phyloP scores from a whole-genome alignment of 1,140 invertebrate genomes.

The Stratiolaelaps scimitus region DNA sequence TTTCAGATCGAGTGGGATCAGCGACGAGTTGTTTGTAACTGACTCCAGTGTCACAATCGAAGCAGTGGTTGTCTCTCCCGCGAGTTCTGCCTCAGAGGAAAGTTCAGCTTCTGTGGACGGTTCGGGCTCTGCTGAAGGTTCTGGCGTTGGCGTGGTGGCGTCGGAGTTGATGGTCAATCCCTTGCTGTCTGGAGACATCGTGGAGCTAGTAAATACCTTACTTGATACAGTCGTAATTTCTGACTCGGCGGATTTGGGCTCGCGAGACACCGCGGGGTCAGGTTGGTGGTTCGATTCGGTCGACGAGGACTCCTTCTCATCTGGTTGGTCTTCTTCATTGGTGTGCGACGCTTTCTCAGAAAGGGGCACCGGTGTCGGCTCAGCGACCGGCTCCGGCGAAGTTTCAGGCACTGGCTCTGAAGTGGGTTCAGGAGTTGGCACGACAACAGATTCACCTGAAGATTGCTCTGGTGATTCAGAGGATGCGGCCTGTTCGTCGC shows the following conservation, averaged over 20 bases:
- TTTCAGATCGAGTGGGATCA: neutral
- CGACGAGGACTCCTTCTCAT: neutral
- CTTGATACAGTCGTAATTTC: neutral
- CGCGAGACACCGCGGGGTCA: neutral
- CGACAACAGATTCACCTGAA: neutral
- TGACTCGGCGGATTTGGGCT: neutral
- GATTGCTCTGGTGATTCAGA: neutral
- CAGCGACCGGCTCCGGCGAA: neutral
- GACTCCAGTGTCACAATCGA: neutral
- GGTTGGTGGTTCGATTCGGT: neutral
- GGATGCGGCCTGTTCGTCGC: neutral
- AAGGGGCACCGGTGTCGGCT: neutral
- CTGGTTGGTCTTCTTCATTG: no score
- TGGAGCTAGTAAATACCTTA: no score
- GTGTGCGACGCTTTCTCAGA: neutral
- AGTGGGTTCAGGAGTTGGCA: neutral
- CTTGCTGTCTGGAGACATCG: no score
- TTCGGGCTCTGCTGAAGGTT: neutral
- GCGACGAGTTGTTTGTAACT: neutral
- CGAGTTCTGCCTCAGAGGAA: neutral
- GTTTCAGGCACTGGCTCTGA: constrained; percentile 12
- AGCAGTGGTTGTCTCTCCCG: neutral
- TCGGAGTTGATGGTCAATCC: no score
- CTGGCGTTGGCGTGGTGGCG: neutral
- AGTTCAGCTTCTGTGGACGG: neutral